These are phyloP conservation scores for Microctonus aethiopoides DNA, from an alignment of 2,888 invertebrate species.

Conservation along the genomic window DNA sequence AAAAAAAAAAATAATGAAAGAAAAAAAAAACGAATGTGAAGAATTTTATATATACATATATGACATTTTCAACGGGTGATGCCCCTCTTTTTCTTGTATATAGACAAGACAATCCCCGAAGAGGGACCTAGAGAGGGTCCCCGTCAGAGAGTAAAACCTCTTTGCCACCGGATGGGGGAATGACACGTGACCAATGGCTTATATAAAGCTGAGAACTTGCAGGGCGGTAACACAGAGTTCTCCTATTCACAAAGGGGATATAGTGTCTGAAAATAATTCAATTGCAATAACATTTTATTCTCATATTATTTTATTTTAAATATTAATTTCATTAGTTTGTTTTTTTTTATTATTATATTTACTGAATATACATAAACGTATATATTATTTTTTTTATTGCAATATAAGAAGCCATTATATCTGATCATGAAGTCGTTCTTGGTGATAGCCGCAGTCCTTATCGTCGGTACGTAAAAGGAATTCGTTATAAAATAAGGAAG, in stretches of 20 bases:
- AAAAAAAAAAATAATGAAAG: not conserved
- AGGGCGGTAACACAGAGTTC: constrained; percentile 63
- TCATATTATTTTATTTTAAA: not conserved
- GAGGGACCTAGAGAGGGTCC: constrained; percentile 42
- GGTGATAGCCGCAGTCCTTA: constrained; percentile 63
- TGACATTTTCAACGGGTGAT: constrained; percentile 54
- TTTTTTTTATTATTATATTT: constrained; percentile 23
- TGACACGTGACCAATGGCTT: constrained; percentile 66
- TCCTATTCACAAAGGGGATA: constrained; percentile 51
- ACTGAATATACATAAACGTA: constrained; percentile 11
- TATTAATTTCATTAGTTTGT: not conserved
- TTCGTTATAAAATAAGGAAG: constrained; percentile 3
- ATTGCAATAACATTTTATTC: not conserved
- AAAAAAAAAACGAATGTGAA: not conserved
- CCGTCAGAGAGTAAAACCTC: constrained; percentile 41
- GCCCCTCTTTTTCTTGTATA: constrained; percentile 41
- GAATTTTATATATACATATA: constrained; percentile 51
- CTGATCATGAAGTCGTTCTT: constrained; percentile 64
- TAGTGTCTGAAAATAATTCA: constrained; percentile 9
- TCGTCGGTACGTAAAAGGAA: constrained; percentile 64
- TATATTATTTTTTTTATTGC: constrained; percentile 4
- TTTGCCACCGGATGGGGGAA: constrained; percentile 51
- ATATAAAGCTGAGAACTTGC: constrained; percentile 65
- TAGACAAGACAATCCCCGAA: constrained; percentile 31
- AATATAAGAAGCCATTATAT: constrained; percentile 25